A percentile compares a stretch with the other conserved stretches of the same genome.
phyloP scores from a whole-genome alignment of 2,888 invertebrate species.

The Apamea anceps region DNA sequence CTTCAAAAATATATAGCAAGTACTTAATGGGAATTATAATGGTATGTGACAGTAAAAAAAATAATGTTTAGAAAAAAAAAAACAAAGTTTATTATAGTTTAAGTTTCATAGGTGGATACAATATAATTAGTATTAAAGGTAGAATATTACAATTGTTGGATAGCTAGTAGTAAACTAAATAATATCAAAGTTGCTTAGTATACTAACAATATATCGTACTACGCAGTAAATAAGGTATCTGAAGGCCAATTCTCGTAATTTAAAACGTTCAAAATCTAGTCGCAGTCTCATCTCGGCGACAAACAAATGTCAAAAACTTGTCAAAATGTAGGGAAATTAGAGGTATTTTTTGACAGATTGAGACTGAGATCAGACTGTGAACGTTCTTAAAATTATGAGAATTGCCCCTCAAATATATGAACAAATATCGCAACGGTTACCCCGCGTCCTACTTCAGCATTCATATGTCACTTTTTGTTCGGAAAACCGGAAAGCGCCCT shows the following conservation, averaged over 20 bases:
- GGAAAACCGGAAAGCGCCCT: background rate
- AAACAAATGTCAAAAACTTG: too few species aligned
- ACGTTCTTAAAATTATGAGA: too few species aligned
- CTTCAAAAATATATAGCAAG: background rate
- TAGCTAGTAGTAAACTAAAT: background rate
- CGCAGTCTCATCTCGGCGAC: too few species aligned
- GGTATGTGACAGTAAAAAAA: conserved; percentile 18
- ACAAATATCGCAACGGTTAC: background rate
- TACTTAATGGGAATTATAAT: background rate
- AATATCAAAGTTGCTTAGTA: conserved; percentile 7
- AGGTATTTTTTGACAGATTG: too few species aligned
- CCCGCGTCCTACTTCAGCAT: background rate
- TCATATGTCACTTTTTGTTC: background rate
- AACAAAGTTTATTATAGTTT: conserved; percentile 19
- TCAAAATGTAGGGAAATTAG: too few species aligned
- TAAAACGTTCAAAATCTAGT: too few species aligned
- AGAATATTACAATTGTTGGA: conserved; percentile 6
- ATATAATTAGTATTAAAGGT: conserved; percentile 2
- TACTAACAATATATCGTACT: background rate
- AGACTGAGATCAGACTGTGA: too few species aligned
- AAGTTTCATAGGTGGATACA: background rate
- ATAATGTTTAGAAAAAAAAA: conserved; percentile 4
- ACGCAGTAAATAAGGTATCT: background rate
- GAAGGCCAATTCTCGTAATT: too few species aligned
- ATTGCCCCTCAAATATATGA: too few species aligned